Evolutionary conservation across 2,797 vertebrate species (phyloP), one percentile per base, ranked within the genome.

Genomic region (Babyrousa celebensis): DNA sequence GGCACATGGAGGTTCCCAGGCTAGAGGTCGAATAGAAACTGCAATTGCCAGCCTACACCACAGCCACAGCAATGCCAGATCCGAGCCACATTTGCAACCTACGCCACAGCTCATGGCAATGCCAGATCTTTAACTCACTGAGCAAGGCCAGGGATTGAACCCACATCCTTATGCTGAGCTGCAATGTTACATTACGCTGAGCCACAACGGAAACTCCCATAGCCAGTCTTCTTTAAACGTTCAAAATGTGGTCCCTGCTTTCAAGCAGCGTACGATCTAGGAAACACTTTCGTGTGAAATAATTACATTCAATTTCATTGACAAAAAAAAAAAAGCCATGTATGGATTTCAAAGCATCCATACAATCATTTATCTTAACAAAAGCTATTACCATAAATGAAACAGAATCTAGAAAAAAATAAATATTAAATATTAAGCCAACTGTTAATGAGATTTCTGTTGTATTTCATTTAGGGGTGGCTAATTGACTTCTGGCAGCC

Each of bases 401-500:
- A 77, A 89, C 84, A 25, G 40, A 63, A 82, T 32, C 80, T 27
- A 23, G 84, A 60, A 63, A 75, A 75, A 77, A 93, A 56, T 32
- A 32, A 82, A 60, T 12, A 16, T 9, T 36, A 87, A 58, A n/a
- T 5, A 16, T 9, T 11, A 52, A 58, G 54, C 43, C 40, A 10
- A 17, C 48, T 23, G 10, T 7, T 43, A 9, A 60, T 0, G 52
- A 56, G 52, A 2, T 11, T 5, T 9, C 6, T 27, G 23, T 5
- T 32, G 9, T 16, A 10, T 3, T 72, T 58, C 12, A 60, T 70
- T 16, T 40, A 54, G 68, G 71, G 85, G 16, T 0, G 25, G 70
- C 84, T 94, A 29, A 90, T 54, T 54, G 95, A 94, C 60, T 71
- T 15, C 16, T n/a, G 68, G 72, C 65, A n/a, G 14, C 72, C 82